Percentiles rank a stretch among this genome's conserved stretches.
Conservation (phyloP, 2,113 vertebrate genomes). For the Ictalurus punctatus region DNA sequence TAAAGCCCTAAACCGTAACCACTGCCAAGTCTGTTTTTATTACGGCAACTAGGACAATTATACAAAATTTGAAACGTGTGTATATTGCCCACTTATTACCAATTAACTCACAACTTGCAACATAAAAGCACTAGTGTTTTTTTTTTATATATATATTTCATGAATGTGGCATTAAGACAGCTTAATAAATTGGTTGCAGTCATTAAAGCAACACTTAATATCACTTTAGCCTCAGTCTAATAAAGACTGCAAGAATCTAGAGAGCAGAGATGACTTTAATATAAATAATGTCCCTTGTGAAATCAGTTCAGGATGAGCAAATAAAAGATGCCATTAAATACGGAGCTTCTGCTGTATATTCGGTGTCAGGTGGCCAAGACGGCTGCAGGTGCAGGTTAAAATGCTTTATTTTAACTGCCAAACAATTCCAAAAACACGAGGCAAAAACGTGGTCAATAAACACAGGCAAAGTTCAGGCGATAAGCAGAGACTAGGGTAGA, state of each 20-base stretch:
- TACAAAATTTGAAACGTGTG: not conserved
- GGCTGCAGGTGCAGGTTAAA: not conserved
- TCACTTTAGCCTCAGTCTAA: slow-evolving; percentile 19
- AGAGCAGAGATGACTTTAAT: not conserved
- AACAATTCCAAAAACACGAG: not conserved
- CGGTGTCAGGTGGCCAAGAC: not conserved
- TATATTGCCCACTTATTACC: slow-evolving; percentile 2
- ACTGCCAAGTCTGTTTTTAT: slow-evolving; percentile 1
- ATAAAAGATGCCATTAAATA: not conserved
- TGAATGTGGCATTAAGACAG: slow-evolving; percentile 22
- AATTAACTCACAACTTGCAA: not conserved
- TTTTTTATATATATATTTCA: too few relatives aligned
- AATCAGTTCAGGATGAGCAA: not conserved
- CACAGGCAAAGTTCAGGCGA: not conserved
- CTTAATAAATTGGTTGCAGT: slow-evolving; percentile 22
- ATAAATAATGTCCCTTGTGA: not conserved
- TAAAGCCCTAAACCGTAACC: not conserved
- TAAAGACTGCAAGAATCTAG: slow-evolving; percentile 4
- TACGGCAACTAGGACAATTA: not conserved
- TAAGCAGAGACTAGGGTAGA: not conserved
- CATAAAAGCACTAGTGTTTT: not conserved
- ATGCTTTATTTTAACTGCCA: not conserved
- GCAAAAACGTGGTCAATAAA: not conserved
- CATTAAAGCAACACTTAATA: slow-evolving; percentile 12
- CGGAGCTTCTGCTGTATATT: not conserved